Percentiles rank a stretch among this genome's conserved stretches.
Conservation (phyloP, 2,113 vertebrate species). For the Columba janthina region DNA sequence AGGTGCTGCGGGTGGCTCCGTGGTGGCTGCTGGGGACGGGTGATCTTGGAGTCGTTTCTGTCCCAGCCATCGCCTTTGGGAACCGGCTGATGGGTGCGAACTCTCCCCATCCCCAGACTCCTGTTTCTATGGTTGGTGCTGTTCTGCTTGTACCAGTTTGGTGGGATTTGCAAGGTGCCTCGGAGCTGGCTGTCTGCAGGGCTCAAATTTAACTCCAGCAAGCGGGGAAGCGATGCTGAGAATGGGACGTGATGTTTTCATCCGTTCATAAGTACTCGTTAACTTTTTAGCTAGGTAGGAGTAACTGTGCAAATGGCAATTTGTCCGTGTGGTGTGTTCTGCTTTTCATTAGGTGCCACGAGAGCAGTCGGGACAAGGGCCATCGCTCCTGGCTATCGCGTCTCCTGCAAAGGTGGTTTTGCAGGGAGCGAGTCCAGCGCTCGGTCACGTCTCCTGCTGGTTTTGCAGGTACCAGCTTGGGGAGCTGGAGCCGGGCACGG, state of each 20-base stretch:
- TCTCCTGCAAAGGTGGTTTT: not conserved
- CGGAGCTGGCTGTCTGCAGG: too few relatives aligned
- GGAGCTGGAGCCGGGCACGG: not conserved
- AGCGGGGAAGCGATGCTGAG: not conserved
- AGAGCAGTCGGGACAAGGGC: not conserved
- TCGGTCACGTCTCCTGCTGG: rapidly evolving
- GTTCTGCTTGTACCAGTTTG: too few relatives aligned
- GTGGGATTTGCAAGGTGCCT: too few relatives aligned
- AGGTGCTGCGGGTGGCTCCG: not conserved
- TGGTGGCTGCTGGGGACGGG: not conserved
- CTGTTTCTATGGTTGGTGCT: too few relatives aligned
- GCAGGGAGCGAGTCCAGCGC: too few relatives aligned
- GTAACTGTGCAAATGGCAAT: rapidly evolving
- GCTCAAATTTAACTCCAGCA: not conserved
- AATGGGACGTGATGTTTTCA: not conserved
- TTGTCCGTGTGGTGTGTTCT: not conserved
- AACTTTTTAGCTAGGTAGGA: rapidly evolving
- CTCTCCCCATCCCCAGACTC: too few relatives aligned
- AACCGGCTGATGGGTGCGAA: not conserved
- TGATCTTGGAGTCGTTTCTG: not conserved
- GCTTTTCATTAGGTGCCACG: rapidly evolving
- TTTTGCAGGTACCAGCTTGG: not conserved
- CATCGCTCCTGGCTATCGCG: not conserved
- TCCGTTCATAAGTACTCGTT: rapidly evolving
- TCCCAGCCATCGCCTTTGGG: not conserved